Evolutionary conservation across 2,888 invertebrate genomes (phyloP), one percentile per base, ranked within the genome.

Genomic region (Buathra laborator): DNA sequence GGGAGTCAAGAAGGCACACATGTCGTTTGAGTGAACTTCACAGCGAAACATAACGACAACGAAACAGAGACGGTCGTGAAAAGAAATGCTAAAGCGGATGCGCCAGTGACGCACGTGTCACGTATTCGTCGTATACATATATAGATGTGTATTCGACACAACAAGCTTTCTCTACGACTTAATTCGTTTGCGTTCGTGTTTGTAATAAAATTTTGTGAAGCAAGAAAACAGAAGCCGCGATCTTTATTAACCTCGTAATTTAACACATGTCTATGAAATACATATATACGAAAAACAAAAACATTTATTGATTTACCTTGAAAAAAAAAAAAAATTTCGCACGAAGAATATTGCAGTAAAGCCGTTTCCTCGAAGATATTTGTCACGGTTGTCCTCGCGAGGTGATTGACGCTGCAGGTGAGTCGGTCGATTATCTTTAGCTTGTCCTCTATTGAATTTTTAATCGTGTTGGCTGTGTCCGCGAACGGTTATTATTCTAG

Each of bases 381-480:
- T 16, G 53, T 53, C 53, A 2, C 7, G 19, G 19, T 53, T 19
- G 7, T 51, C 16, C 51, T 16, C 53, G 53, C 16, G 19, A 19
- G 53, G 53, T 4, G 53, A 53, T 53, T 7, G 19, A 6, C 19
- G 53, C 19, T 19, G 16, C 9, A 53, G 16, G 9, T 7, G 19
- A 19, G 46, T 68, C 24, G 68, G 32, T 75, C 46, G 66, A 53
- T 59, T 64, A 59, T 46, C 53, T 62, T n/a, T 53, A 12, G 12
- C 29, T 24, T 70, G 79, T 32, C 75, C 78, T 78, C 78, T 78
- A 62, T 74, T 37, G 32, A 78, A 83, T 83, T 68, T 83, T 83
- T 62, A 19, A 74, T 68, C 51, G 48, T 19, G 46, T 19, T 29
- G 53, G 64, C 32, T 48, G 19, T 66, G 77, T 48, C 62, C 67